These are phyloP conservation scores for Lasioglossum morio DNA, from an alignment of 2,888 invertebrate species.

Conservation along the genomic window DNA sequence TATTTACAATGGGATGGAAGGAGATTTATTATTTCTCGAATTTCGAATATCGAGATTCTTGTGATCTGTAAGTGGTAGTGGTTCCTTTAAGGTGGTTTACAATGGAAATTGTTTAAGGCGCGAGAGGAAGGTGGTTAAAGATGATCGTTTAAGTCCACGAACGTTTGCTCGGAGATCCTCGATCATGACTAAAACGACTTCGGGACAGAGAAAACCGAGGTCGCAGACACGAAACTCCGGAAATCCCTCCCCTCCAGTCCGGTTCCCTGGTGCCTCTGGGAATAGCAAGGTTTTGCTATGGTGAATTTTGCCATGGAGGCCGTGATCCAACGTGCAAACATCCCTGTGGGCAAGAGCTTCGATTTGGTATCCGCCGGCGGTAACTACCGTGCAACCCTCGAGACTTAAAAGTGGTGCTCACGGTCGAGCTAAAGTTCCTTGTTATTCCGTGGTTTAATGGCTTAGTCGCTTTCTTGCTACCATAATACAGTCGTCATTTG, in stretches of 20 bases:
- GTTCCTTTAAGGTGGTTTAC: not conserved
- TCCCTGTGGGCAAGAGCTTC: conserved; percentile 73
- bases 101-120: not conserved
- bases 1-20: not conserved
- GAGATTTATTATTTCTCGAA: no score
- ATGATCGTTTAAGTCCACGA: conserved; percentile 5
- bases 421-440: conserved; percentile 55
- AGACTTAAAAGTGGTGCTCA: conserved; percentile 75
- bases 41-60: no score
- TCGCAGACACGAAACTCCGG: conserved; percentile 15
- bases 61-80: not conserved
- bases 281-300: conserved; percentile 63
- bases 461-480: conserved; percentile 11
- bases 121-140: not conserved
- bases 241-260: not conserved
- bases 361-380: conserved; percentile 72
- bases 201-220: conserved; percentile 15
- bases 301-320: conserved; percentile 76
- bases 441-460: conserved; percentile 29
- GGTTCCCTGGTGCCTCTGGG: conserved; percentile 54
- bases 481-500: not conserved
- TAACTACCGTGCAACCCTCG: conserved; percentile 72
- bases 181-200: not conserved
- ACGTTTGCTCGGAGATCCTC: conserved; percentile 1
- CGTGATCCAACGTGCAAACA: conserved; percentile 78